Evolutionary conservation across 2,888 invertebrate species (phyloP).

Genomic region (Himalopsyche japonica): DNA sequence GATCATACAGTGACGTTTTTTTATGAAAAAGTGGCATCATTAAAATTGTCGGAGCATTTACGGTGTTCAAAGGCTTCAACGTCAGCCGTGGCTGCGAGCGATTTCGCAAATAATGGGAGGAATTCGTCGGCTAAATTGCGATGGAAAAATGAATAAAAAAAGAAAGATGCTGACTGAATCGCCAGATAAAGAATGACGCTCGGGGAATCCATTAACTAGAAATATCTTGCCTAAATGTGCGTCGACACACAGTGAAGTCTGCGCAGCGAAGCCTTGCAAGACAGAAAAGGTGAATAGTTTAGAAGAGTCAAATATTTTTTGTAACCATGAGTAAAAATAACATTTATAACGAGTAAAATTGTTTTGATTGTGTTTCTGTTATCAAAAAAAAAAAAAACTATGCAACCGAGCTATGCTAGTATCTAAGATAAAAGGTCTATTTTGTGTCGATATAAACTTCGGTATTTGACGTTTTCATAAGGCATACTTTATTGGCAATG

Average conservation of each 20-base stretch:
- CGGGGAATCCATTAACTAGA: background rate
- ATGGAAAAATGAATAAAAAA: constrained; percentile 1
- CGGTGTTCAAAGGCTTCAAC: background rate
- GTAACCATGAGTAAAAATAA: no score
- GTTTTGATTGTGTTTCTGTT: no score
- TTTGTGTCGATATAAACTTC: no score
- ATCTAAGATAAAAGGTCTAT: no score
- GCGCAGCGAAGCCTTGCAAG: background rate
- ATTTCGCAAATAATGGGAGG: background rate
- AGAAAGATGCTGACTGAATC: background rate
- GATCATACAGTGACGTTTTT: no score
- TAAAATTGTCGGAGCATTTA: background rate
- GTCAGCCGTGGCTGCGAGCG: background rate
- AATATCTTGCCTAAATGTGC: background rate
- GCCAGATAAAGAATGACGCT: background rate
- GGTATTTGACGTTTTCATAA: no score
- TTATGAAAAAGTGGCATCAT: background rate
- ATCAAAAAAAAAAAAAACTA: no score
- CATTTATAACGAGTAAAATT: no score
- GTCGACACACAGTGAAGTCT: background rate
- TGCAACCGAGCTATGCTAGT: no score
- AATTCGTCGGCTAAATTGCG: background rate
- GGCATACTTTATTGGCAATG: no score
- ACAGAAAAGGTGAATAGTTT: no score
- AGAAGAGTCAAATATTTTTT: no score